These are phyloP conservation scores for Stichopus chloronotus DNA, from an alignment of 35 echinoderm and acorn worm species.

Conservation along the genomic window DNA sequence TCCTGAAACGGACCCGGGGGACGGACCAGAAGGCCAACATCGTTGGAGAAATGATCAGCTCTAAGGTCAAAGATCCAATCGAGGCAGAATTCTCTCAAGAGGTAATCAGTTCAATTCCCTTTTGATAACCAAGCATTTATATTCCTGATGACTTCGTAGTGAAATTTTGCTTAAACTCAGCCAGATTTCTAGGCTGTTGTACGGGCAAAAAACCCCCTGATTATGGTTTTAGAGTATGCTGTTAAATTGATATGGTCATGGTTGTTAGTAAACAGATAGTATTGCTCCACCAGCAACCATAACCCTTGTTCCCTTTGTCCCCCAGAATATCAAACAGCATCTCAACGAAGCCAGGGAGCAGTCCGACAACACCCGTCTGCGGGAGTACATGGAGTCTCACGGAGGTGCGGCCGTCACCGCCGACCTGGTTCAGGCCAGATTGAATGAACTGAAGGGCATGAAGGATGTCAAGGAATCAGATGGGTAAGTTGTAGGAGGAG, in stretches of 20 bases:
- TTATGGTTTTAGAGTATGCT: too few relatives aligned
- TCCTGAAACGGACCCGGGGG: slow-evolving; percentile 70
- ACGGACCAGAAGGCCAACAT: slow-evolving; percentile 83
- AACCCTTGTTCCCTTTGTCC: too few relatives aligned
- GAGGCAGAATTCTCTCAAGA: slow-evolving; percentile 84
- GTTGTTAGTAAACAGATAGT: too few relatives aligned
- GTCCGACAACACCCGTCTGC: slow-evolving; percentile 69
- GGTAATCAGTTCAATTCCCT: slow-evolving; percentile 28
- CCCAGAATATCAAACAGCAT: slow-evolving; percentile 81
- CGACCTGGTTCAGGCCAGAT: slow-evolving; percentile 78
- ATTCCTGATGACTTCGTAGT: too few relatives aligned
- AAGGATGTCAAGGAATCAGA: slow-evolving; percentile 11
- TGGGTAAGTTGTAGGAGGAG: slow-evolving; percentile 1
- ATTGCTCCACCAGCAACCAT: too few relatives aligned
- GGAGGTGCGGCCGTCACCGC: slow-evolving; percentile 67
- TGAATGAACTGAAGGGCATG: slow-evolving; percentile 74
- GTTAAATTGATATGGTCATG: too few relatives aligned
- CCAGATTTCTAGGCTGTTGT: too few relatives aligned
- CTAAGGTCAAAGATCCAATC: slow-evolving; percentile 69
- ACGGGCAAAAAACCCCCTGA: too few relatives aligned
- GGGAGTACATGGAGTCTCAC: slow-evolving; percentile 72
- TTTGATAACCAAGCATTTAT: too few relatives aligned
- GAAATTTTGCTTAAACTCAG: too few relatives aligned
- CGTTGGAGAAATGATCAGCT: slow-evolving; percentile 79
- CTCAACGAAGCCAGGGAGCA: slow-evolving; percentile 66